Conservation (phyloP, 2,797 vertebrate species). For the Urophycis tenuis region DNA sequence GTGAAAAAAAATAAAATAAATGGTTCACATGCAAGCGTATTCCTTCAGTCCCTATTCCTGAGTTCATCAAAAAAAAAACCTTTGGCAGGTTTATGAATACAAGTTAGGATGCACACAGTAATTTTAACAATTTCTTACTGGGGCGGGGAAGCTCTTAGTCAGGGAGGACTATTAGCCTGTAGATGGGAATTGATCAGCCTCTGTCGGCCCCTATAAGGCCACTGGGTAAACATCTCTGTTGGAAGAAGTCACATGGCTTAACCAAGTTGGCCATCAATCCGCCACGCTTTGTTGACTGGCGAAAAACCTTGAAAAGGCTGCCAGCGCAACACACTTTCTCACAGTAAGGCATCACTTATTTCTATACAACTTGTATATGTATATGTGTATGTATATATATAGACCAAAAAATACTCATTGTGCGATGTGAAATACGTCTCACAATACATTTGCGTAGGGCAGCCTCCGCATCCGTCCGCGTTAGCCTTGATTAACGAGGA, state of each 20-base stretch:
- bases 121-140: constrained; percentile 38
- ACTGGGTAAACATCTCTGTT: neutral
- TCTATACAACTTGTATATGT: neutral
- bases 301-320: constrained; percentile 15
- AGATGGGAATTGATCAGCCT: constrained; percentile 57
- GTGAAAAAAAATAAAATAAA: neutral
- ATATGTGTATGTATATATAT: neutral
- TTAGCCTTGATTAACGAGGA: neutral
- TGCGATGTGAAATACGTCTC: neutral
- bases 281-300: neutral
- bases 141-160: constrained; percentile 32
- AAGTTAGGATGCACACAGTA: constrained; percentile 32
- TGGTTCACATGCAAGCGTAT: neutral
- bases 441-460: neutral
- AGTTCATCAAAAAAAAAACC: neutral
- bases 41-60: no score
- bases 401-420: neutral
- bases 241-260: neutral
- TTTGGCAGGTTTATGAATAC: constrained; percentile 44
- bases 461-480: neutral
- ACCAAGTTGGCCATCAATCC: neutral
- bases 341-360: neutral
- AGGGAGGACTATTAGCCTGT: constrained; percentile 49
- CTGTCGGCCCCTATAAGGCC: constrained; percentile 19
- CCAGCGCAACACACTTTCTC: constrained; percentile 12